A percentile compares a stretch with the other conserved stretches of the same genome.
Conservation (phyloP, 2,888 invertebrate species). For the Ganaspis brasiliensis region DNA sequence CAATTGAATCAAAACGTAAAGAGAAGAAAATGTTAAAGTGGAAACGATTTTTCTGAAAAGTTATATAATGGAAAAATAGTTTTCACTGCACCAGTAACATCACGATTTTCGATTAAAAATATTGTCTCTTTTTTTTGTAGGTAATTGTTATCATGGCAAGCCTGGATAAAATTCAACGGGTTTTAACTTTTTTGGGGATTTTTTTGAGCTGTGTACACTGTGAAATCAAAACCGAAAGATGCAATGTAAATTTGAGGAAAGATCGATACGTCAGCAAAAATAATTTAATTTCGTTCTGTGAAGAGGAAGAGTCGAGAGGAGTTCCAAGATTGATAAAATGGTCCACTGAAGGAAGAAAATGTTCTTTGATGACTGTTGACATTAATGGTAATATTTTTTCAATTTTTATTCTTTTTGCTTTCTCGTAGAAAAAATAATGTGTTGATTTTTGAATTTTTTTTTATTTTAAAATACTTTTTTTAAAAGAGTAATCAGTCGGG, state of each 20-base stretch:
- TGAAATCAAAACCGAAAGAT: slow-evolving; percentile 41
- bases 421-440: not conserved
- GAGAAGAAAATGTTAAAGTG: not conserved
- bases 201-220: slow-evolving; percentile 26
- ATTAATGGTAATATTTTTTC: slow-evolving; percentile 59
- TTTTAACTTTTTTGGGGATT: slow-evolving; percentile 10
- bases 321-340: slow-evolving; percentile 45
- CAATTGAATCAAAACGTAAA: not conserved
- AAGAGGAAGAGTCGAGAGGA: slow-evolving; percentile 48
- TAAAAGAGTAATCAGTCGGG: too few relatives aligned
- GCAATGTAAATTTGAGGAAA: slow-evolving; percentile 53
- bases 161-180: not conserved
- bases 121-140: not conserved
- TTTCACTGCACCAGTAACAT: not conserved
- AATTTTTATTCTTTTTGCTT: not conserved
- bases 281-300: slow-evolving; percentile 60
- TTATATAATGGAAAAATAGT: too few relatives aligned
- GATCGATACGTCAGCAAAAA: slow-evolving; percentile 60
- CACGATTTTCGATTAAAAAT: not conserved
- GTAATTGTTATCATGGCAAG: not conserved
- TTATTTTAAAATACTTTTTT: not conserved
- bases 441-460: not conserved
- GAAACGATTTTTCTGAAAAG: not conserved
- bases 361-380: slow-evolving; percentile 42
- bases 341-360: slow-evolving; percentile 10